These are phyloP conservation scores for Venturia canescens DNA, from an alignment of 1,140 invertebrate genomes.

Conservation along the genomic window DNA sequence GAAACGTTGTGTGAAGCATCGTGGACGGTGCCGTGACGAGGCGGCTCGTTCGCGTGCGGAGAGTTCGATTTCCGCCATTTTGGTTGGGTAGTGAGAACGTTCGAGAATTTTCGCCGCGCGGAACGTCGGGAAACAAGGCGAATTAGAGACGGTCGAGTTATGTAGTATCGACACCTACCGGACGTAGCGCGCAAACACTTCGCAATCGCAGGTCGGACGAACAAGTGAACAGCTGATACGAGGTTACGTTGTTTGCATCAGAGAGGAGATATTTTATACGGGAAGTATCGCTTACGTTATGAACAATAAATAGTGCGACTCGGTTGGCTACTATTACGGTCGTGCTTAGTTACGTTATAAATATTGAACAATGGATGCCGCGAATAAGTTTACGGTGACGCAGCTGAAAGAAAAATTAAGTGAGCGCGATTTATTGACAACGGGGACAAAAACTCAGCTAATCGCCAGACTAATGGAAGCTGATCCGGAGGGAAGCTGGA, in stretches of 20 bases:
- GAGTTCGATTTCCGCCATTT: constrained; percentile 24
- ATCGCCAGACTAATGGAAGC: constrained; percentile 31
- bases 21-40: neutral
- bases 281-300: neutral
- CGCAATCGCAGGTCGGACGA: too few species aligned
- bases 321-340: neutral
- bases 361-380: neutral
- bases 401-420: constrained; percentile 23
- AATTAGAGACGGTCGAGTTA: too few species aligned
- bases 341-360: neutral
- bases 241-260: neutral
- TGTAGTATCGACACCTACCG: too few species aligned
- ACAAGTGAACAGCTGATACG: constrained; percentile 1
- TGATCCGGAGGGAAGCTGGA: constrained; percentile 28
- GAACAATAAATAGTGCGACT: neutral
- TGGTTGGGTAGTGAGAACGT: neutral
- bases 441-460: constrained; percentile 3
- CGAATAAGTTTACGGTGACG: neutral
- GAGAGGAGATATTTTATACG: neutral
- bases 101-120: neutral
- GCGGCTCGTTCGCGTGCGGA: constrained; percentile 26
- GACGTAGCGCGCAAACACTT: too few species aligned
- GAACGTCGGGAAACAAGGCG: too few species aligned
- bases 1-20: constrained; percentile 2
- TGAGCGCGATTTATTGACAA: neutral